phyloP scores from a whole-genome alignment of 2,888 invertebrate species.

The Tiphia femorata region DNA sequence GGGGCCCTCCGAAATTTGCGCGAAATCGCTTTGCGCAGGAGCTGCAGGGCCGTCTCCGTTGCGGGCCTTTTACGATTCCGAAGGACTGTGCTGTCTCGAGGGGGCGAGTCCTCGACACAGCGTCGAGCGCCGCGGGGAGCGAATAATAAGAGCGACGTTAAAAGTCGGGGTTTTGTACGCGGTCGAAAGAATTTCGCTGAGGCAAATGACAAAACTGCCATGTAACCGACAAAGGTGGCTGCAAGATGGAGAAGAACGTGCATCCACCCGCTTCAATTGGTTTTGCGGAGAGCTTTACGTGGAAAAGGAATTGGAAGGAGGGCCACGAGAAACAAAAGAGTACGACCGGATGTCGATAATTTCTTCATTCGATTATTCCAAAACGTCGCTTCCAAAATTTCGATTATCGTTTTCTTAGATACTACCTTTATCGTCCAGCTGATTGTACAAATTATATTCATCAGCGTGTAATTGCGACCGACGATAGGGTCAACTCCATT shows the following conservation, averaged over 20 bases:
- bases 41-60: not conserved
- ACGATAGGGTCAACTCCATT: too few relatives aligned
- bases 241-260: too few relatives aligned
- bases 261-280: conserved; percentile 54
- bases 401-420: too few relatives aligned
- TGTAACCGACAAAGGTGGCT: conserved; percentile 29
- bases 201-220: conserved; percentile 60
- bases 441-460: too few relatives aligned
- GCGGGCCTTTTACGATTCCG: conserved; percentile 25
- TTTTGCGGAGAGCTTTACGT: conserved; percentile 62
- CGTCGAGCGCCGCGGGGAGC: conserved; percentile 7
- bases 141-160: conserved; percentile 31
- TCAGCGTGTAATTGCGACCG: too few relatives aligned
- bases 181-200: conserved; percentile 28
- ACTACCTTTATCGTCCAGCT: too few relatives aligned
- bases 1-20: not conserved
- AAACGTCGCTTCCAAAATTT: too few relatives aligned
- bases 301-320: too few relatives aligned
- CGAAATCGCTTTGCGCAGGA: not conserved
- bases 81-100: conserved; percentile 12
- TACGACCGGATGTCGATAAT: too few relatives aligned
- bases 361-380: too few relatives aligned
- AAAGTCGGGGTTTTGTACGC: conserved; percentile 36
- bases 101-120: not conserved
- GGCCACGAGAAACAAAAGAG: too few relatives aligned